Percentiles rank a stretch among this genome's conserved stretches.
Conservation (phyloP, 2,113 vertebrate species). For the Seriola rivoliana region DNA sequence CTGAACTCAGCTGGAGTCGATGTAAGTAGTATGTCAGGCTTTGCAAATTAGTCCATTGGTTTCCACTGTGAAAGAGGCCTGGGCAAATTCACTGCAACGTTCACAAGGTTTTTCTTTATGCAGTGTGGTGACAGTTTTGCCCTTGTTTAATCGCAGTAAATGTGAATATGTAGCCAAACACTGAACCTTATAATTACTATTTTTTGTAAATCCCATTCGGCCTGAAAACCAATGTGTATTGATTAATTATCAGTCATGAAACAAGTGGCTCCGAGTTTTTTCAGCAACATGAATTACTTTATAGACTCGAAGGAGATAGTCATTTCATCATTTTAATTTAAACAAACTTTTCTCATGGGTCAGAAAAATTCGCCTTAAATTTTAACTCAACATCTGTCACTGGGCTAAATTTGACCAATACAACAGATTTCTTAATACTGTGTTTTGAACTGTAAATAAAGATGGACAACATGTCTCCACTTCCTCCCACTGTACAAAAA, state of each 20-base stretch:
- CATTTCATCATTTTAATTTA: background rate
- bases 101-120: background rate
- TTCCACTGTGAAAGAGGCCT: background rate
- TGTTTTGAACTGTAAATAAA: no score
- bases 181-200: no score
- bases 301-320: background rate
- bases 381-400: background rate
- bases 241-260: no score
- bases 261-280: background rate
- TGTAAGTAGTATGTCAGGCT: conserved; percentile 1
- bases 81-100: background rate
- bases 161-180: background rate
- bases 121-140: background rate
- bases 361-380: no score
- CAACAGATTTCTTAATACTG: background rate
- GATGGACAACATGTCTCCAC: no score
- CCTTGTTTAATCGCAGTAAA: background rate
- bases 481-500: no score
- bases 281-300: no score
- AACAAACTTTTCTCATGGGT: no score
- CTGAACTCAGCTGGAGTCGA: background rate
- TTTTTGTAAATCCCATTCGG: background rate
- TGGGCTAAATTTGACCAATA: background rate
- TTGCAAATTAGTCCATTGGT: background rate
- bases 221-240: background rate